Base-by-base conservation (phyloP, 2,888 invertebrate genomes). In the Dascillus cervinus region DNA sequence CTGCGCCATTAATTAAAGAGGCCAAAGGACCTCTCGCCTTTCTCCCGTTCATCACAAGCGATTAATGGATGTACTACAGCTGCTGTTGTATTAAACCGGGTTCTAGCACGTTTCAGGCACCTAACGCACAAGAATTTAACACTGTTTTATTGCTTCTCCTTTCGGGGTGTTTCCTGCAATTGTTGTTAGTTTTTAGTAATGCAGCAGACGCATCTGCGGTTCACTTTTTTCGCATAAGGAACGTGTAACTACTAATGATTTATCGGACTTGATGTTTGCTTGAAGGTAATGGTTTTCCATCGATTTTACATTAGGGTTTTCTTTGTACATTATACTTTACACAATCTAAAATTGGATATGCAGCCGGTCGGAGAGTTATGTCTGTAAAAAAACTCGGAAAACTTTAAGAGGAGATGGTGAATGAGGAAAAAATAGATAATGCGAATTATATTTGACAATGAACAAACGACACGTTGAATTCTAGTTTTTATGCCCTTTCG, bases 221-320 rank as follows among this genome's bases (percentile, higher is more conserved):
- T n/a, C n/a, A n/a, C n/a, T n/a, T n/a, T n/a, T n/a, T n/a, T n/a
- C n/a, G n/a, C n/a, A n/a, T n/a, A n/a, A n/a, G n/a, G n/a, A 35
- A 33, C 39, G 39, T 34, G 22, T 28, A 35, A 31, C 22, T 21
- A 21, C 17, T 50, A 58, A 60, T 61, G 60, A 62, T 62, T 61
- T 60, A 61, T n/a, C n/a, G n/a, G n/a, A n/a, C n/a, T n/a, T n/a
- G 58, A 60, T n/a, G n/a, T 58, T 58, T 52, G 54, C 56, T 53
- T 58, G 58, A 55, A 60, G 57, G 60, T 64, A 64, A 64, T 64
- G 64, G 64, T 60, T 61, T 60, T 60, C 57, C 57, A 66, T 66
- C 65, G 66, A 66, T 66, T 66, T 66, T 66, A 61, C 66, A 66
- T 66, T 66, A 66, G 62, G 64, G 61, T 60, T 64, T 66, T 65